Conservation (phyloP, 2,888 invertebrate genomes). For the Limnephilus marmoratus region DNA sequence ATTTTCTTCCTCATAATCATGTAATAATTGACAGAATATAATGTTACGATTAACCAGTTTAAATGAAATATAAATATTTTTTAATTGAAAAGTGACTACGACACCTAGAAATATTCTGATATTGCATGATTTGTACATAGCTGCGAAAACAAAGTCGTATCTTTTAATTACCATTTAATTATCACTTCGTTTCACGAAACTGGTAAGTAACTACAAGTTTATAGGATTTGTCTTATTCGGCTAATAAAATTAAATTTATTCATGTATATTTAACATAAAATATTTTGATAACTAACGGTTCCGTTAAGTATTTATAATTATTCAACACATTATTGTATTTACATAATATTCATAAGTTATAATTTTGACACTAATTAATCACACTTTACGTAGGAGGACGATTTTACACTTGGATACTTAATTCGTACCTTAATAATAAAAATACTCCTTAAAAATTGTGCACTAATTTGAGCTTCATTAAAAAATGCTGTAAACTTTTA, state of each 20-base stretch:
- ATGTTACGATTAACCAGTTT: not conserved
- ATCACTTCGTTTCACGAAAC: not conserved
- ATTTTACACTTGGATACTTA: not conserved
- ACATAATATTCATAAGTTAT: not conserved
- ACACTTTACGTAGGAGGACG: not conserved
- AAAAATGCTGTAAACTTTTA: not conserved
- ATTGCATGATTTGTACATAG: not conserved
- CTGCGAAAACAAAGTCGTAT: not conserved
- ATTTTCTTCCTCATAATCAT: not conserved
- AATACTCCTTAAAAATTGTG: not conserved
- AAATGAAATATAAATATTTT: not conserved
- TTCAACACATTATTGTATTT: not conserved
- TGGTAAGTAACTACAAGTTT: not conserved
- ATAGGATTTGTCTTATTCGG: not conserved
- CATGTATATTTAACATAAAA: not conserved
- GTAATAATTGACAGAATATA: not conserved
- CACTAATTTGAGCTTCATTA: not conserved
- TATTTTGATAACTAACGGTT: not conserved
- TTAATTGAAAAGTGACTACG: not conserved
- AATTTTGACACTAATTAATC: not conserved
- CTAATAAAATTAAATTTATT: not conserved
- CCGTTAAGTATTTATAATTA: not conserved
- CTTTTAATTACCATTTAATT: not conserved
- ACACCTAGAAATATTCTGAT: not conserved
- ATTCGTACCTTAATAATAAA: not conserved